Base-by-base conservation (phyloP, 2,113 vertebrate genomes). In the Perca schrenkii region DNA sequence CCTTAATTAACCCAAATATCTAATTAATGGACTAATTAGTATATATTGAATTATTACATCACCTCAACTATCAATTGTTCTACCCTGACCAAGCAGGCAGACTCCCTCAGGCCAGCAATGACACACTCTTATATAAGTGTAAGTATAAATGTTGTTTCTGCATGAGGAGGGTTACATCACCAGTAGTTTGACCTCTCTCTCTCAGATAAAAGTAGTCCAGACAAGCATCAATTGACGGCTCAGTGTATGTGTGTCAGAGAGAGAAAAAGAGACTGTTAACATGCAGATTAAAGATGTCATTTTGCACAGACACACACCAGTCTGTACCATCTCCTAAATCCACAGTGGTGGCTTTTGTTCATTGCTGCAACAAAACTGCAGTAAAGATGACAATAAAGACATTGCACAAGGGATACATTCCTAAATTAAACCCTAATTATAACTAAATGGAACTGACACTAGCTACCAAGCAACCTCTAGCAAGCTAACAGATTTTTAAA, bases 61-160 rank as follows among this genome's bases (percentile, higher is more conserved):
- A 70, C 52, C 72, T 63, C 54, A 3, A 67, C 72, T 31, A 61
- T 72, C 52, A 47, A 25, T 36, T 7, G n/a, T 16, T 57, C 60
- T 1, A 8, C 47, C 25, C 34, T 11, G 49, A 81, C 7, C 19
- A 43, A 68, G 74, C 68, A 53, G 61, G 58, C 67, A 0, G 49
- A 34, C 3, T 52, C 60, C 74, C 74, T 78, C 34, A 3, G 73
- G 73, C 49, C 64, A 75, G 43, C 58, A 34, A 3, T 62, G 80
- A 86, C 72, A 60, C 40, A 31, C 43, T 50, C 74, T 87, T 71
- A 74, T 3, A 70, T 84, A 90, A 80, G 84, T 14, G 5, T n/a
- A n/a, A n/a, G n/a, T n/a, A n/a, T n/a, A n/a, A n/a, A 34, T 56
- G 28, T 75, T 75, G 60, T 49, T 28, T 76, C 3, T 71, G 65